Conservation (phyloP, 2,888 invertebrate species). For the Tyria jacobaeae region DNA sequence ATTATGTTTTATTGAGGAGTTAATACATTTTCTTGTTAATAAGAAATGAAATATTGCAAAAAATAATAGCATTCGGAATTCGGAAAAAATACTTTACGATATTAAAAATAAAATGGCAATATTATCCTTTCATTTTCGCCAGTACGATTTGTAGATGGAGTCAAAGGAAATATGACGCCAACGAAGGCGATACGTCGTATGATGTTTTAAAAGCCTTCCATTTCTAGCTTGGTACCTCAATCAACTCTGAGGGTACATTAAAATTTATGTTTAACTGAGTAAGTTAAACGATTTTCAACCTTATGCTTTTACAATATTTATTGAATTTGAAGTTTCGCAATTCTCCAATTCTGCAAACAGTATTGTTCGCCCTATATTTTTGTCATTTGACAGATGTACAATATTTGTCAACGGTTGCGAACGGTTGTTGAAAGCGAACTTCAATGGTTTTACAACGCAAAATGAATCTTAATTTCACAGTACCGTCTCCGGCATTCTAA, state of each 20-base stretch:
- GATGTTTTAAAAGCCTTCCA: conserved; percentile 21
- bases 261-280: conserved; percentile 31
- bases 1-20: too few relatives aligned
- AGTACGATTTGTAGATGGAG: conserved; percentile 24
- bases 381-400: conserved; percentile 73
- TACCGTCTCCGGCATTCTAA: background rate
- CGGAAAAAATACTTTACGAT: background rate
- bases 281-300: conserved; percentile 34
- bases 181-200: conserved; percentile 14
- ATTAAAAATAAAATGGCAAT: conserved; percentile 10
- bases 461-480: conserved; percentile 66
- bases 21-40: too few relatives aligned
- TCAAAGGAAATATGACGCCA: conserved; percentile 23
- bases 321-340: conserved; percentile 26
- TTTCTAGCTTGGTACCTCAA: conserved; percentile 15
- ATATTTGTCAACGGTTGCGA: conserved; percentile 73
- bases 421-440: conserved; percentile 68
- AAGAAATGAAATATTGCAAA: too few relatives aligned
- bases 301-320: conserved; percentile 41
- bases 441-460: conserved; percentile 60
- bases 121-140: conserved; percentile 25
- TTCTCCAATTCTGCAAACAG: conserved; percentile 38
- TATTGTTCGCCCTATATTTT: conserved; percentile 52
- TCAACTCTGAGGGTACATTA: conserved; percentile 20
- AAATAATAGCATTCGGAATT: background rate